Percentiles rank a stretch among this genome's conserved stretches.
Evolutionary conservation across 1,140 invertebrate species (phyloP).

Genomic region (Conus betulinus): DNA sequence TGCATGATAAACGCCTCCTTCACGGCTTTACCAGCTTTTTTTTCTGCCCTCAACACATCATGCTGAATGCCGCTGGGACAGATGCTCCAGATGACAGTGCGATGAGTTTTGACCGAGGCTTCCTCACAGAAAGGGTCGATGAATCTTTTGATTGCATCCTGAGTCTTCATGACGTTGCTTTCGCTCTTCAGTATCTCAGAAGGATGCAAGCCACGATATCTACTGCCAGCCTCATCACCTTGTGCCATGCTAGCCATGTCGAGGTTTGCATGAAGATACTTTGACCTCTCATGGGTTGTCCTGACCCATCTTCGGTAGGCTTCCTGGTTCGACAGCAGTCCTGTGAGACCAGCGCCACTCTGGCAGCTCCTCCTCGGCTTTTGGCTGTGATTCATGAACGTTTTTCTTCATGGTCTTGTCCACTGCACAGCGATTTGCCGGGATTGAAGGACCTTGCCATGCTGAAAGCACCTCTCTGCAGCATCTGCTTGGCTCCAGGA

Average conservation of each 20-base stretch:
- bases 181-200: slow-evolving; percentile 46
- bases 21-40: neutral
- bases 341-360: slow-evolving; percentile 28
- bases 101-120: slow-evolving; percentile 26
- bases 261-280: slow-evolving; percentile 39
- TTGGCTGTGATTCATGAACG: slow-evolving; percentile 22
- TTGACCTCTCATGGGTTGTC: slow-evolving; percentile 40
- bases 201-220: slow-evolving; percentile 43
- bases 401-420: slow-evolving; percentile 3
- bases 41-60: neutral
- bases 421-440: neutral
- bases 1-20: no score
- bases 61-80: neutral
- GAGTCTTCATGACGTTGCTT: slow-evolving; percentile 24
- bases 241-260: slow-evolving; percentile 38
- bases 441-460: neutral
- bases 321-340: slow-evolving; percentile 17
- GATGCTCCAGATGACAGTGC: slow-evolving; percentile 37
- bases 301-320: slow-evolving; percentile 46
- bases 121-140: slow-evolving; percentile 40
- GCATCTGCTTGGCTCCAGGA: neutral
- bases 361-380: neutral
- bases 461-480: slow-evolving; percentile 1
- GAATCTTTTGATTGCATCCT: slow-evolving; percentile 44
- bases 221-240: neutral